Percentiles rank a stretch among this genome's conserved stretches.
These are phyloP conservation scores for Darwinula stevensoni DNA, from an alignment of 2,888 invertebrate species.

Conservation along the genomic window DNA sequence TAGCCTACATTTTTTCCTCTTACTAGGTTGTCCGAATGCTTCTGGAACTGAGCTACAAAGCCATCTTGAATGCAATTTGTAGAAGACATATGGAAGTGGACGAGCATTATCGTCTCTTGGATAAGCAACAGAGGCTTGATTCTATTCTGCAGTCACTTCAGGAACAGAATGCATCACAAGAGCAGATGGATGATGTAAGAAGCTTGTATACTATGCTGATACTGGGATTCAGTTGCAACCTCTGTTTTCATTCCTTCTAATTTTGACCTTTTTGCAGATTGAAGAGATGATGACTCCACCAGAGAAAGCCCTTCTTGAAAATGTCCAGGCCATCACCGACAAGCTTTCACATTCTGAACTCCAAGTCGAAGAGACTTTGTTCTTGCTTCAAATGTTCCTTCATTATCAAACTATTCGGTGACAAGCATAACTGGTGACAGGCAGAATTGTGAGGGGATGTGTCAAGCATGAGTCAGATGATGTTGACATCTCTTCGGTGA, in stretches of 20 bases:
- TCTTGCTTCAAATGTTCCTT: conserved; percentile 45
- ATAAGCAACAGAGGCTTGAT: conserved; percentile 58
- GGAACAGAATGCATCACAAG: conserved; percentile 39
- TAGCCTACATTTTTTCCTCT: no score
- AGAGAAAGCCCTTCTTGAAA: conserved; percentile 39
- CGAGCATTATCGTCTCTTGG: conserved; percentile 44
- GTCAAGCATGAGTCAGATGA: no score
- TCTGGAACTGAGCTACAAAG: conserved; percentile 36
- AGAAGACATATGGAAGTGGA: conserved; percentile 30
- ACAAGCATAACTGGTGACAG: no score
- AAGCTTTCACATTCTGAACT: conserved; percentile 46
- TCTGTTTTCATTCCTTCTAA: conserved; percentile 7
- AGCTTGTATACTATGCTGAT: conserved; percentile 5
- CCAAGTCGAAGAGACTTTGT: conserved; percentile 49
- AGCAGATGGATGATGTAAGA: conserved; percentile 44
- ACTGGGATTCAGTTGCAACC: conserved; percentile 6
- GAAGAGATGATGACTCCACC: conserved; percentile 63
- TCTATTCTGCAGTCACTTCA: conserved; percentile 47
- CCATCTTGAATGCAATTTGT: conserved; percentile 33
- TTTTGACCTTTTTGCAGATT: conserved; percentile 29
- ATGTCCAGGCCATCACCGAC: conserved; percentile 39
- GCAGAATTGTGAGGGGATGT: no score
- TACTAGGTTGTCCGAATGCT: conserved; percentile 36
- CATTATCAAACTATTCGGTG: conserved; percentile 16
- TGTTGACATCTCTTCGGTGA: no score